phyloP scores from a whole-genome alignment of 2,888 invertebrate genomes.

The Stenodera caucasica region DNA sequence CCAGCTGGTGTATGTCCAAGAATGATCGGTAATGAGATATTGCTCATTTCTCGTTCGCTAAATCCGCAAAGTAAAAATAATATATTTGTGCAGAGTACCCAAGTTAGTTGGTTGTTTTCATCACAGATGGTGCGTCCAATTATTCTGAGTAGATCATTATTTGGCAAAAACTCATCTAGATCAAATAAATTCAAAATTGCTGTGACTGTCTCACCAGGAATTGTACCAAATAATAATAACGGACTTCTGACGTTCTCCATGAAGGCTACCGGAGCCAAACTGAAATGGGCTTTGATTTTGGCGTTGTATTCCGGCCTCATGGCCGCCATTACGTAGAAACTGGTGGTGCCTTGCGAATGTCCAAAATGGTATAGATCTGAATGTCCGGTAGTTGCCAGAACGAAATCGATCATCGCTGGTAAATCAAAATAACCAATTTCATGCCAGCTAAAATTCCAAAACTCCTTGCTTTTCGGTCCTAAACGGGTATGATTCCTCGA shows the following conservation, averaged over 20 bases:
- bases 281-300: conserved; percentile 67
- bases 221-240: conserved; percentile 5
- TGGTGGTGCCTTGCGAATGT: conserved; percentile 75
- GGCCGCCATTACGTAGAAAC: conserved; percentile 67
- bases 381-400: conserved; percentile 60
- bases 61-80: conserved; percentile 42
- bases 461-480: conserved; percentile 47
- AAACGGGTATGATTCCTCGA: conserved; percentile 56
- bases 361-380: conserved; percentile 60
- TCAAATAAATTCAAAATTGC: conserved; percentile 13
- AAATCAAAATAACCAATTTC: conserved; percentile 76
- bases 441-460: conserved; percentile 66
- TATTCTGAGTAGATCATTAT: conserved; percentile 53
- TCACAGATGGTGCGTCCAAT: conserved; percentile 28
- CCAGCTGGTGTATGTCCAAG: conserved; percentile 45
- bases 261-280: conserved; percentile 69
- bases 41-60: conserved; percentile 39
- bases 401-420: conserved; percentile 74
- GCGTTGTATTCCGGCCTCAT: conserved; percentile 65
- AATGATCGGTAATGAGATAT: conserved; percentile 38
- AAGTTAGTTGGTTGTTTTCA: conserved; percentile 14
- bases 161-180: conserved; percentile 66
- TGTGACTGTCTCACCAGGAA: too few relatives aligned
- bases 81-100: conserved; percentile 37
- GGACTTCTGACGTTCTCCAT: conserved; percentile 57